A percentile compares a stretch with the other conserved stretches of the same genome.
Evolutionary conservation across 2,797 vertebrate species (phyloP).

Genomic region (Phyllotis vaccarum): DNA sequence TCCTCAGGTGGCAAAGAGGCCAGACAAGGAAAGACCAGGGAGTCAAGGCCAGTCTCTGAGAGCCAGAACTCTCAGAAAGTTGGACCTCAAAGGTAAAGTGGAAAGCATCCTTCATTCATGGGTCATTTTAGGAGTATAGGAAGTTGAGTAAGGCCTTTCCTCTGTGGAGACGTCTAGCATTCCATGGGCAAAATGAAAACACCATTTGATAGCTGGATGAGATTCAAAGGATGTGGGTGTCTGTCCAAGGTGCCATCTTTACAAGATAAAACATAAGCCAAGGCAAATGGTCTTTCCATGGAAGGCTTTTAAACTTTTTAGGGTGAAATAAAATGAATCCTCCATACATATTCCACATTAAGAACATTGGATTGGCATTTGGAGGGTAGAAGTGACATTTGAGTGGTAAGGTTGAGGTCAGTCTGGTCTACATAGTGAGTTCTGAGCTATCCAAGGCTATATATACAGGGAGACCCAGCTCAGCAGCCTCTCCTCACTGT

Average conservation of each 20-base stretch:
- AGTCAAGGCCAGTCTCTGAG: not conserved
- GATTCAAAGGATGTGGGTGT: not conserved
- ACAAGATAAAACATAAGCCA: constrained; percentile 22
- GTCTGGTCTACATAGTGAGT: not conserved
- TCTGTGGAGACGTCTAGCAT: not conserved
- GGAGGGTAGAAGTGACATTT: not conserved
- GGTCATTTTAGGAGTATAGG: constrained; percentile 13
- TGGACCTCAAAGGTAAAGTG: not conserved
- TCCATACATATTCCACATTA: constrained; percentile 9
- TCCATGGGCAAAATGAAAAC: not conserved
- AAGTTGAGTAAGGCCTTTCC: not conserved
- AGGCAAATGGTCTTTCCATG: constrained; percentile 36
- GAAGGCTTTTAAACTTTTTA: constrained; percentile 23
- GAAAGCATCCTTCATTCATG: not conserved
- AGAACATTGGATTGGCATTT: not conserved
- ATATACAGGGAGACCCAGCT: not conserved
- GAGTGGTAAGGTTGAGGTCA: not conserved
- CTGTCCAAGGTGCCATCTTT: not conserved
- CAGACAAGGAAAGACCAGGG: not conserved
- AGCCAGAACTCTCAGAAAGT: not conserved
- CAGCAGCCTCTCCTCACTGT: not conserved
- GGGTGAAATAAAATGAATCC: constrained; percentile 26
- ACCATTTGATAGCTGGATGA: constrained; percentile 4
- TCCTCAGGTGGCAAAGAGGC: not conserved
- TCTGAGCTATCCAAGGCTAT: not conserved